phyloP scores from a whole-genome alignment of 53 echinoderm and acorn worm genomes.

The Temnopleurus reevesii region DNA sequence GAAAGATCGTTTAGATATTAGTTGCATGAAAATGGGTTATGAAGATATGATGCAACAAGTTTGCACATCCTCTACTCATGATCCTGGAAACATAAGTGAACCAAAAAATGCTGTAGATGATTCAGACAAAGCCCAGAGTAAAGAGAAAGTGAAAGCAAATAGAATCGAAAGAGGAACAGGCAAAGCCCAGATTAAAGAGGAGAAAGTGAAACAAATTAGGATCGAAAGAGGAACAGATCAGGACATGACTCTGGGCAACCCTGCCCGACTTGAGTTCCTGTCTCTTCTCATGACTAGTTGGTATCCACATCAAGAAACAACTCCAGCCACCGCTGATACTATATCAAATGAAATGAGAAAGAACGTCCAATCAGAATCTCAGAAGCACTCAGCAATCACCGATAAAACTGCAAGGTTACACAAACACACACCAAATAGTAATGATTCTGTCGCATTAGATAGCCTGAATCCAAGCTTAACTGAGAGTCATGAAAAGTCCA shows the following conservation, averaged over 20 bases:
- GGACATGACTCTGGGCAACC: not conserved
- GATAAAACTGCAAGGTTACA: not conserved
- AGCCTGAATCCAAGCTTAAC: too few species aligned
- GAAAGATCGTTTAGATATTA: not conserved
- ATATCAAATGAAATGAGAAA: not conserved
- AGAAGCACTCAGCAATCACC: not conserved
- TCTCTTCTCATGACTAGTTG: conserved; percentile 42
- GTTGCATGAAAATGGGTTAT: not conserved
- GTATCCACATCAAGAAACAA: conserved; percentile 5
- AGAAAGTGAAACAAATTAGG: not conserved
- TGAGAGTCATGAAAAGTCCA: not conserved
- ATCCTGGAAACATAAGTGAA: not conserved
- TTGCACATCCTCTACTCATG: not conserved
- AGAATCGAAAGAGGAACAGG: not conserved
- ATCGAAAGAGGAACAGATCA: not conserved
- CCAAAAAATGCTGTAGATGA: too few species aligned
- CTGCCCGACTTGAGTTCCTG: conserved; percentile 34
- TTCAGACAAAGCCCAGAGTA: not conserved
- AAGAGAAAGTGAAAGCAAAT: not conserved
- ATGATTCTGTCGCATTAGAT: not conserved
- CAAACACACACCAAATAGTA: not conserved
- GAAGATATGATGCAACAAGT: not conserved
- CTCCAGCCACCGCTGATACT: not conserved
- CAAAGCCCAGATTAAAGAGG: not conserved
- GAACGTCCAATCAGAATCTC: not conserved